A percentile compares a stretch with the other conserved stretches of the same genome.
These are phyloP conservation scores for Kobus ellipsiprymnus DNA, from an alignment of 2,113 vertebrate genomes.

Conservation along the genomic window DNA sequence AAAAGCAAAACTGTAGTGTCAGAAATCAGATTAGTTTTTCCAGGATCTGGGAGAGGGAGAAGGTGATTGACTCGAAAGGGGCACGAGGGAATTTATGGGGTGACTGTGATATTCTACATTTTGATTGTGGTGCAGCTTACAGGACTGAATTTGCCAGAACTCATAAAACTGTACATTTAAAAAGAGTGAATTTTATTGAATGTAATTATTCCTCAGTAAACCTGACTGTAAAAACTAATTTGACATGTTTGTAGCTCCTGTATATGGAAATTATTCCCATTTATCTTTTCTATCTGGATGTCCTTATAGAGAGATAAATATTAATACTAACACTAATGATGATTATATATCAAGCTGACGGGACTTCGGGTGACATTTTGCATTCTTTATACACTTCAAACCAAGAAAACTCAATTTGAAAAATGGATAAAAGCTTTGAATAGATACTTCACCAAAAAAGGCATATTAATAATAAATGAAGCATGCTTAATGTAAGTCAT, in stretches of 20 bases:
- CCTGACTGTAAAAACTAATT: not conserved
- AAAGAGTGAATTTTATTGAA: not conserved
- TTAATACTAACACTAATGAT: not conserved
- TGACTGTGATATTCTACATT: not conserved
- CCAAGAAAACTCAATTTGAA: not conserved
- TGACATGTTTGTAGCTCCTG: not conserved
- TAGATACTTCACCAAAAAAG: not conserved
- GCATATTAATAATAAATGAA: not conserved
- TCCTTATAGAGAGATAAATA: not conserved
- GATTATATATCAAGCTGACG: not conserved
- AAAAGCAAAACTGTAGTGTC: not conserved
- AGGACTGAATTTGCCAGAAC: not conserved
- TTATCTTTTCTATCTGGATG: not conserved
- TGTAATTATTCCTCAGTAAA: not conserved
- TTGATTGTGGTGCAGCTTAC: not conserved
- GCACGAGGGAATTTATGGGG: fast-evolving
- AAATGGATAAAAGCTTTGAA: not conserved
- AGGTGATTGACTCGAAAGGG: not conserved
- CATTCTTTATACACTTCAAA: not conserved
- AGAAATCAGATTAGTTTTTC: not conserved
- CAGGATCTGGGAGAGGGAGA: not conserved
- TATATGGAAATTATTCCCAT: not conserved
- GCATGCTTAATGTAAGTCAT: not conserved
- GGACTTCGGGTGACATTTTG: not conserved
- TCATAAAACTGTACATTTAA: not conserved